Evolutionary conservation across 2,113 vertebrate species (phyloP).

Genomic region (Hippocampus barbouri): DNA sequence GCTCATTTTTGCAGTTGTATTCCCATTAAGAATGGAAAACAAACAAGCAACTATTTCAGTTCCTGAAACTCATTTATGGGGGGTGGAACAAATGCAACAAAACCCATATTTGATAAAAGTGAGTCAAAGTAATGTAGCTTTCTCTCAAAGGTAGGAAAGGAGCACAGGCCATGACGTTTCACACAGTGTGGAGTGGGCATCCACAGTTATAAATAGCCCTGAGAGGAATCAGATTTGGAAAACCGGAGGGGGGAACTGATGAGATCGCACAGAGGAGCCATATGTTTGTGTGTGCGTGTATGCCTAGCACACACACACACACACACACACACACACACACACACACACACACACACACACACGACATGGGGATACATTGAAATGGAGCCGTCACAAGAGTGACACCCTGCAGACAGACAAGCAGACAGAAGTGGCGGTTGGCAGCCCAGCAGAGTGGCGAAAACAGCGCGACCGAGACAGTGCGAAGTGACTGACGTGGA

Average conservation of each 20-base stretch:
- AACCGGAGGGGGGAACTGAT: constrained; percentile 66
- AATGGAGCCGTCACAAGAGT: constrained; percentile 12
- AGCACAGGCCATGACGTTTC: constrained; percentile 49
- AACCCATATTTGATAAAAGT: constrained; percentile 20
- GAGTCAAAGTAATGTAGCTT: constrained; percentile 22
- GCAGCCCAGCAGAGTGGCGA: not conserved
- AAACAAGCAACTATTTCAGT: not conserved
- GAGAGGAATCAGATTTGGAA: constrained; percentile 65
- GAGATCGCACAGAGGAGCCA: constrained; percentile 57
- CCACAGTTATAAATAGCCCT: constrained; percentile 61
- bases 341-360: not conserved
- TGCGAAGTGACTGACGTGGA: constrained; percentile 20
- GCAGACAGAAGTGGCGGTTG: not conserved
- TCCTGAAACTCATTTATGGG: not conserved
- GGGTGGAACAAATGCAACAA: not conserved
- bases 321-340: not conserved
- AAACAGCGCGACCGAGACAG: constrained; percentile 9
- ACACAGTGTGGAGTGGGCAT: constrained; percentile 45
- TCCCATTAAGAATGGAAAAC: too few relatives aligned
- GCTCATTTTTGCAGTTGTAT: too few relatives aligned
- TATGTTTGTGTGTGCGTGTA: not conserved
- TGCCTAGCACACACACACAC: not conserved
- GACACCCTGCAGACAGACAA: constrained; percentile 12
- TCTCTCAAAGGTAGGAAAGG: constrained; percentile 35
- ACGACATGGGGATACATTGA: constrained; percentile 27